Base-by-base conservation (phyloP, 2,888 invertebrate genomes). In the Scaptomyza reducta region DNA sequence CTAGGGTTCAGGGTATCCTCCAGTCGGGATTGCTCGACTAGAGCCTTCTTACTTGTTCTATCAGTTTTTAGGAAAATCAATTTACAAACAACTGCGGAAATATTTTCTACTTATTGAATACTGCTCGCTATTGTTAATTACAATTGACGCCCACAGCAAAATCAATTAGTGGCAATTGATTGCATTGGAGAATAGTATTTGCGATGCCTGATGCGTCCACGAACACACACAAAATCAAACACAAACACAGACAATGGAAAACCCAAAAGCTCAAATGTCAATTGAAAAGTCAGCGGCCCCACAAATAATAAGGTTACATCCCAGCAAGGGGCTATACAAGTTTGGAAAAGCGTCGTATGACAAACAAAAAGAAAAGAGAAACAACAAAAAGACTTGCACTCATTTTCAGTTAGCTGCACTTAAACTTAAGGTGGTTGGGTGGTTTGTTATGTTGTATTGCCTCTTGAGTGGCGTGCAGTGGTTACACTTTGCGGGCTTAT, bases 141-240 rank as follows among this genome's bases (percentile, higher is more conserved):
- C 64, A 82, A 79, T 80, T 74, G 74, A 31, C 62, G 54, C 38
- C 51, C 60, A 35, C 46, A 7, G 1, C 35, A 77, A 79, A 79
- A 72, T 63, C 88, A 84, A 84, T 84, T 84, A 84, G 77, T 38
- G 55, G 40, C 75, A 84, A 87, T 84, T 84, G 79, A 70, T 66
- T 77, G 65, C 57, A 45, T 40, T 70, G 53, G 59, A 80, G 55
- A 60, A 61, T 61, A 66, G 58, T 49, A 22, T 57, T 62, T 50
- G 22, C 44, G 22, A 45, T 35, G 40, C 40, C 16, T n/a, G 16
- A 29, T 38, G 56, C 47, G 51, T 38, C 27, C 51, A 50, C 38
- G 7, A 1, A 14, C 14, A 38, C n/a, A 35, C n/a, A 35, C 5
- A n/a, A n/a, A 35, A 3, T 14, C n/a, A 35, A n/a, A 35, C 14